These are phyloP conservation scores for Lutraria rhynchaena DNA, from an alignment of 1,140 invertebrate species.

Conservation along the genomic window DNA sequence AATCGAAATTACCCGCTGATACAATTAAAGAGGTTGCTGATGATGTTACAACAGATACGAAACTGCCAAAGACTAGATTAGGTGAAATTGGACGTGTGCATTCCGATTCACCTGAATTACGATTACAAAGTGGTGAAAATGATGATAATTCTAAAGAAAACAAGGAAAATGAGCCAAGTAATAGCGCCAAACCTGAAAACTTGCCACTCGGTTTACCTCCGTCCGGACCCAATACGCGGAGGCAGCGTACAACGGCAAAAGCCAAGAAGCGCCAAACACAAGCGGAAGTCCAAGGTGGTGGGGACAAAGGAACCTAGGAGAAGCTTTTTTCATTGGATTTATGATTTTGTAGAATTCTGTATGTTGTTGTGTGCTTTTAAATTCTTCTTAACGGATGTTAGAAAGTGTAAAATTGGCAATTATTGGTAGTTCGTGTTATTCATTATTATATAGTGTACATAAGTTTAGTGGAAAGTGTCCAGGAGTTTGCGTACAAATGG, in stretches of 20 bases:
- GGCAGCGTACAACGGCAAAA: constrained; percentile 77
- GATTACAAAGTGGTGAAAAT: constrained; percentile 35
- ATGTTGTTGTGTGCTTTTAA: too few species aligned
- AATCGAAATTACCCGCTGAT: constrained; percentile 30
- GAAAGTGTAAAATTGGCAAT: too few species aligned
- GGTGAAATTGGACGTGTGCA: constrained; percentile 41
- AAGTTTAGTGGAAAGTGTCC: too few species aligned
- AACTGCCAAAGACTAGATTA: constrained; percentile 13
- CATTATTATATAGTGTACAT: too few species aligned
- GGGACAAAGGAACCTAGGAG: constrained; percentile 30
- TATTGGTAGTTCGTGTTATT: too few species aligned
- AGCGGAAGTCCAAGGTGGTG: constrained; percentile 13
- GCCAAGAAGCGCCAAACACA: constrained; percentile 77
- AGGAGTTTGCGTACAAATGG: too few species aligned
- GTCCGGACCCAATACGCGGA: constrained; percentile 58
- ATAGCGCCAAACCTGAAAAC: constrained; percentile 44
- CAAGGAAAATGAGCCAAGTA: constrained; percentile 61
- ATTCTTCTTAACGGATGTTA: too few species aligned
- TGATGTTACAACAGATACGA: constrained; percentile 30
- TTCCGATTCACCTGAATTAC: constrained; percentile 39
- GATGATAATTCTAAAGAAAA: constrained; percentile 46
- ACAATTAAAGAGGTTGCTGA: constrained; percentile 44
- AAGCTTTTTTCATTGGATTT: too few species aligned
- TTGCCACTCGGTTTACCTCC: constrained; percentile 62
- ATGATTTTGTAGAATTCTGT: too few species aligned